A percentile compares a stretch with the other conserved stretches of the same genome.
These are phyloP conservation scores for Cacatua alba DNA, from an alignment of 2,113 vertebrate species.

Conservation along the genomic window DNA sequence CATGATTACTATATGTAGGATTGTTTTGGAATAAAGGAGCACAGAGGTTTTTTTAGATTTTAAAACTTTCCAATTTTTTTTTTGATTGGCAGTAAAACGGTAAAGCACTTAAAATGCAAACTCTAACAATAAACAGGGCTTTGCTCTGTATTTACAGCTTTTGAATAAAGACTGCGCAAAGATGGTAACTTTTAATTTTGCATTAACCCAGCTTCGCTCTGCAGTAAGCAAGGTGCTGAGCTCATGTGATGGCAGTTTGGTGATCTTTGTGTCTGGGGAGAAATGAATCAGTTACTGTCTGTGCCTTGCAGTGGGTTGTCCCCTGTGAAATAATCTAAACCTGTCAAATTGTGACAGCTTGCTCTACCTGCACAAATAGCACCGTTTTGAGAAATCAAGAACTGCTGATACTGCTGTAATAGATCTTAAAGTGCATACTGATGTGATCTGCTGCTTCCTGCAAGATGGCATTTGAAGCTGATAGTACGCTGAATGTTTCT, in stretches of 20 bases:
- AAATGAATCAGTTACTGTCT: neutral
- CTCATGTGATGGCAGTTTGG: neutral
- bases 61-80: neutral
- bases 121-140: neutral
- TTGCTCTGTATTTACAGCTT: neutral
- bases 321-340: conserved; percentile 23
- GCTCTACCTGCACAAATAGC: conserved; percentile 24
- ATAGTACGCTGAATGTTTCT: neutral
- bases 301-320: neutral
- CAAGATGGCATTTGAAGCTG: neutral
- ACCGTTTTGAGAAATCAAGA: conserved; percentile 47
- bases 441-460: conserved; percentile 34
- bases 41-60: neutral
- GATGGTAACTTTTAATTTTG: conserved; percentile 34
- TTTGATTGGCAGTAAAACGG: neutral
- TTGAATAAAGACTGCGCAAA: neutral
- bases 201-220: neutral
- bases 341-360: conserved; percentile 23
- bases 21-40: neutral
- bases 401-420: conserved; percentile 31
- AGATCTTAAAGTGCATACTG: conserved; percentile 35
- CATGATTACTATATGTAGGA: neutral
- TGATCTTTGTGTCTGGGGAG: neutral
- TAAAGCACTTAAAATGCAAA: conserved; percentile 13
- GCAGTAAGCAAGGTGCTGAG: neutral